Evolutionary conservation across 2,797 vertebrate genomes (phyloP).

Genomic region (Gorsachius magnificus): DNA sequence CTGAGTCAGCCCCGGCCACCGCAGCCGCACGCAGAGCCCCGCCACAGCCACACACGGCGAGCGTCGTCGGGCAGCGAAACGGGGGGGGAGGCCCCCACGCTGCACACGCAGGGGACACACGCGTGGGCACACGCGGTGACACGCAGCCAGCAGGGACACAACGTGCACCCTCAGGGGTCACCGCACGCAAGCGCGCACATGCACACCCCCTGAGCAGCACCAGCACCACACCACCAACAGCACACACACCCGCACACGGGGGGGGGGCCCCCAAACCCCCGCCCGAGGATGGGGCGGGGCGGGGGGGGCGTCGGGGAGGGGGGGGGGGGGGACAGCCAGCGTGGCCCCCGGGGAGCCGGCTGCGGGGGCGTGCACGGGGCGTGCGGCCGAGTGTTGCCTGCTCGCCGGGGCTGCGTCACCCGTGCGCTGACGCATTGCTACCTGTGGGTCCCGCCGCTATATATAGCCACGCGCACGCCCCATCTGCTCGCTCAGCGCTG

Average conservation of each 20-base stretch:
- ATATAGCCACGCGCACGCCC: neutral
- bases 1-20: slow-evolving; percentile 30
- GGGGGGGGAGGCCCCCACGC: no score
- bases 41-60: neutral
- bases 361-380: neutral
- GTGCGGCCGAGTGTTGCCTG: neutral
- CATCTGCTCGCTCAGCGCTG: neutral
- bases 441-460: slow-evolving; percentile 52
- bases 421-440: slow-evolving; percentile 18
- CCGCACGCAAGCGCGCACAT: neutral
- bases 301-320: neutral
- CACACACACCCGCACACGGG: no score
- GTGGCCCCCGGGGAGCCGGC: neutral
- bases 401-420: slow-evolving; percentile 12
- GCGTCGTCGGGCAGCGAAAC: neutral
- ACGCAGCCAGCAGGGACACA: fast-evolving
- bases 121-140: neutral
- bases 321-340: no score
- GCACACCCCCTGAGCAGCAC: no score
- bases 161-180: fast-evolving
- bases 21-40: neutral
- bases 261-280: no score
- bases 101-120: neutral
- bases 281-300: no score
- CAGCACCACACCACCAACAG: no score